A percentile compares a stretch with the other conserved stretches of the same genome.
These are phyloP conservation scores for Gymnodraco acuticeps DNA, from an alignment of 2,797 vertebrate genomes.

Conservation along the genomic window DNA sequence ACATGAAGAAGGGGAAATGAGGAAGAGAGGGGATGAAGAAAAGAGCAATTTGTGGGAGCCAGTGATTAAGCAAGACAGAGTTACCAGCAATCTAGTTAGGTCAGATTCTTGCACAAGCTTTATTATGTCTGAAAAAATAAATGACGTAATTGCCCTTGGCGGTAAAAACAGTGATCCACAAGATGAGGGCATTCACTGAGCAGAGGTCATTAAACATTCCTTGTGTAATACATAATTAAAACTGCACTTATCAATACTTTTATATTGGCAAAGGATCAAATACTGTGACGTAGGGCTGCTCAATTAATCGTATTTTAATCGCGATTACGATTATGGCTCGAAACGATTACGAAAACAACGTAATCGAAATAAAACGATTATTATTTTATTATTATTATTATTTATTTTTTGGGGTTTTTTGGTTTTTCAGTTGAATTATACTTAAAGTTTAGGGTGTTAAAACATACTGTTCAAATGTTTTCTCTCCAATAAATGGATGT, in stretches of 20 bases:
- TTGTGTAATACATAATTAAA: slow-evolving; percentile 20
- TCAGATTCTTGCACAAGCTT: slow-evolving; percentile 57
- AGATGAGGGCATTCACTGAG: background rate
- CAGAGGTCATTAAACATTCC: slow-evolving; percentile 9
- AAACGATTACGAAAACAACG: too few species aligned
- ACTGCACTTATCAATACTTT: slow-evolving; percentile 8
- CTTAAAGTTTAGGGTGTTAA: too few species aligned
- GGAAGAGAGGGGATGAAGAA: background rate
- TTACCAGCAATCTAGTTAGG: slow-evolving; percentile 57
- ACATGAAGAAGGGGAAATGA: background rate
- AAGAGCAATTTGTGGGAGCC: slow-evolving; percentile 23
- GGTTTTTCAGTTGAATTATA: too few species aligned
- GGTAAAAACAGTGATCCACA: slow-evolving; percentile 24
- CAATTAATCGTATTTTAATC: too few species aligned
- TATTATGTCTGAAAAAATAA: slow-evolving; percentile 56
- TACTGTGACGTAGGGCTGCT: too few species aligned
- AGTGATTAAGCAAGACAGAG: slow-evolving; percentile 60
- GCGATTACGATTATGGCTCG: too few species aligned
- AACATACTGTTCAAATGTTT: too few species aligned
- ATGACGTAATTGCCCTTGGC: slow-evolving; percentile 44
- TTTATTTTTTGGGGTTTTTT: too few species aligned
- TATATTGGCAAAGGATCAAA: background rate
- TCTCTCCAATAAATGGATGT: too few species aligned
- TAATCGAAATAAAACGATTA: too few species aligned
- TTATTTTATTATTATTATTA: too few species aligned